These are phyloP conservation scores for Caenorhabditis sp. DNA, from an alignment of 2,888 invertebrate species.

Conservation along the genomic window DNA sequence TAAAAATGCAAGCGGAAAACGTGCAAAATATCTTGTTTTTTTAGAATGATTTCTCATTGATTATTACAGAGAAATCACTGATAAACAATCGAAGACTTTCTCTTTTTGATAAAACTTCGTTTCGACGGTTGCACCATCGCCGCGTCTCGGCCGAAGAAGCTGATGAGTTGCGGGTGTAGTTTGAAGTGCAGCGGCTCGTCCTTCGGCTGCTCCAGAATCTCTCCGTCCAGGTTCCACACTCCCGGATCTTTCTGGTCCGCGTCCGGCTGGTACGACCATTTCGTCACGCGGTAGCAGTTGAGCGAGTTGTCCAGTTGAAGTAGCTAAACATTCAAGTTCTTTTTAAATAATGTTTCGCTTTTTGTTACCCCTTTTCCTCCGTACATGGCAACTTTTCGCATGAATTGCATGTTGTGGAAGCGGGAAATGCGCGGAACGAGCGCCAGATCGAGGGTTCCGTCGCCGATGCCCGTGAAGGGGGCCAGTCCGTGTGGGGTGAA, in stretches of 20 bases:
- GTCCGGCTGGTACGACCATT: constrained; percentile 76
- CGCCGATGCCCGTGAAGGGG: constrained; percentile 73
- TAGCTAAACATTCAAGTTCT: too few relatives aligned
- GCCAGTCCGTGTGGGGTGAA: constrained; percentile 77
- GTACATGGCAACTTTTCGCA: constrained; percentile 77
- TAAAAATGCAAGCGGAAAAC: constrained; percentile 3
- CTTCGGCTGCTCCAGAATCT: constrained; percentile 75
- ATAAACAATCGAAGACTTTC: constrained; percentile 69
- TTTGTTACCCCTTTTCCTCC: constrained; percentile 69
- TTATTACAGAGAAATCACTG: constrained; percentile 56
- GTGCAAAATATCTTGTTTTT: constrained; percentile 4
- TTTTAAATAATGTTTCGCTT: too few relatives aligned
- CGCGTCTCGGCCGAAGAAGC: constrained; percentile 75
- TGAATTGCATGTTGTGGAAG: constrained; percentile 75
- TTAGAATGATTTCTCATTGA: too few relatives aligned
- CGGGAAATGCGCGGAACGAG: constrained; percentile 74
- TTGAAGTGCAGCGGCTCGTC: constrained; percentile 74
- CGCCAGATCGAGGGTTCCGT: constrained; percentile 77
- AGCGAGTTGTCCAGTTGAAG: constrained; percentile 66
- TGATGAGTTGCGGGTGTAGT: constrained; percentile 76
- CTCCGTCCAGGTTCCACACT: constrained; percentile 78
- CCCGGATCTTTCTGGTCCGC: constrained; percentile 68
- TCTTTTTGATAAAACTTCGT: constrained; percentile 66
- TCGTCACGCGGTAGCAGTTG: constrained; percentile 73
- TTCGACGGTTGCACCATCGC: constrained; percentile 75